Percentiles rank a stretch among this genome's conserved stretches.
Evolutionary conservation across 2,113 vertebrate species (phyloP).

Genomic region (Xiphophorus couchianus): DNA sequence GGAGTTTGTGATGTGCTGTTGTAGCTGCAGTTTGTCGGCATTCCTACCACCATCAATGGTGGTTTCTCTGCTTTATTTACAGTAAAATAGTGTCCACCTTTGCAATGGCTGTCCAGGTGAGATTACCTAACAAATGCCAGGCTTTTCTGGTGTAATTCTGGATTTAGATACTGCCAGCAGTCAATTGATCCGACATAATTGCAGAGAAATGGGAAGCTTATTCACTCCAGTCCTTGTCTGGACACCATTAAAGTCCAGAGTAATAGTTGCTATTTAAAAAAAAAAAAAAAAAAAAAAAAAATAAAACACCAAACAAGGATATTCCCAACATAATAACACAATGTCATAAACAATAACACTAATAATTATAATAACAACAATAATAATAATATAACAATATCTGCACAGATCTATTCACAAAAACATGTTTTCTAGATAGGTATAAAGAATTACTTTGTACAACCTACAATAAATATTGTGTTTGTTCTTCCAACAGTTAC

Average conservation of each 20-base stretch:
- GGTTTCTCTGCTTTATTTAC: constrained; percentile 6
- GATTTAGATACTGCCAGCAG: constrained; percentile 69
- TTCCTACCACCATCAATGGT: constrained; percentile 50
- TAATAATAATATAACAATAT: constrained; percentile 77
- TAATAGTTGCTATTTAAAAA: constrained; percentile 41
- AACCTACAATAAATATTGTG: constrained; percentile 93
- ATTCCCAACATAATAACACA: constrained; percentile 77
- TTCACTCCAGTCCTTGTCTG: constrained; percentile 46
- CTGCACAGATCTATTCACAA: constrained; percentile 85
- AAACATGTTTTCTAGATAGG: constrained; percentile 76
- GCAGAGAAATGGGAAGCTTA: constrained; percentile 24
- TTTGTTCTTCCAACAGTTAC: constrained; percentile 65
- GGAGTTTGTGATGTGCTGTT: constrained; percentile 5
- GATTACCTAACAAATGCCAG: constrained; percentile 19
- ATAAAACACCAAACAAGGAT: constrained; percentile 75
- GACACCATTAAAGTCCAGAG: constrained; percentile 50
- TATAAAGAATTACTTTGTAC: constrained; percentile 88
- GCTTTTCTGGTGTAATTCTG: constrained; percentile 33
- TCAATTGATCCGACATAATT: constrained; percentile 63
- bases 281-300: constrained; percentile 15
- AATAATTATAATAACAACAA: constrained; percentile 62
- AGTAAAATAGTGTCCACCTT: constrained; percentile 20
- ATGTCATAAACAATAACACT: constrained; percentile 79
- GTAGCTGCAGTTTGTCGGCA: constrained; percentile 47
- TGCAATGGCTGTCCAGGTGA: constrained; percentile 49